A percentile compares a stretch with the other conserved stretches of the same genome.
Evolutionary conservation across 1,140 invertebrate species (phyloP).

Genomic region (Drosophila bocqueti): DNA sequence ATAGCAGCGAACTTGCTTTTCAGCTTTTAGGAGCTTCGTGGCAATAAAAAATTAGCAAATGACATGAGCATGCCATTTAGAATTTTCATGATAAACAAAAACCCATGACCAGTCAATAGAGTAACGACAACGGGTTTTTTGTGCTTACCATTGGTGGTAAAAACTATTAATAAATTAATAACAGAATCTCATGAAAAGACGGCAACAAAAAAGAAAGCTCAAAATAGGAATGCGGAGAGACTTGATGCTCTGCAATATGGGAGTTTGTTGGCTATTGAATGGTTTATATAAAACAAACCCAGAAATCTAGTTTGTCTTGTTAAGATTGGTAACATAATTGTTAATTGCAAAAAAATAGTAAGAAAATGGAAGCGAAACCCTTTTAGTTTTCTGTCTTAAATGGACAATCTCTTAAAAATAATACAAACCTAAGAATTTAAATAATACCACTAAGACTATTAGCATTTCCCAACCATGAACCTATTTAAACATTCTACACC

Average conservation of each 20-base stretch:
- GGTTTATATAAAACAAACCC: not conserved
- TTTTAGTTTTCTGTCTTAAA: not conserved
- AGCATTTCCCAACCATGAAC: no score
- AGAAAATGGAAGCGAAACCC: no score
- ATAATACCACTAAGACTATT: no score
- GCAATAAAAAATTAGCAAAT: slow-evolving; percentile 67
- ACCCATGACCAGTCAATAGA: slow-evolving; percentile 58
- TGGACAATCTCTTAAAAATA: not conserved
- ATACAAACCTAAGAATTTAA: not conserved
- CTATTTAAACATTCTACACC: not conserved
- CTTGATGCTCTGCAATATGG: slow-evolving; percentile 26
- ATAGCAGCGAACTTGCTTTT: slow-evolving; percentile 56
- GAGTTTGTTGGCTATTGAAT: slow-evolving; percentile 7
- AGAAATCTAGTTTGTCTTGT: not conserved
- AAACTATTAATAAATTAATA: slow-evolving; percentile 77
- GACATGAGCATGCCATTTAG: slow-evolving; percentile 70
- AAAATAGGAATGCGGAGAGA: slow-evolving; percentile 14
- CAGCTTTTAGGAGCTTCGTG: slow-evolving; percentile 26
- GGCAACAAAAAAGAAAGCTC: slow-evolving; percentile 42
- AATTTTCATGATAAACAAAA: slow-evolving; percentile 75
- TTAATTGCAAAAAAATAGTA: no score
- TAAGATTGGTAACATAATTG: no score
- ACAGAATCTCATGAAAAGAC: slow-evolving; percentile 43
- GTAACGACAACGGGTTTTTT: slow-evolving; percentile 51
- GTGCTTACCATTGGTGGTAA: slow-evolving; percentile 37